Percentiles rank a stretch among this genome's conserved stretches.
Evolutionary conservation across 2,113 vertebrate species (phyloP).

Genomic region (Oncorhynchus mykiss): DNA sequence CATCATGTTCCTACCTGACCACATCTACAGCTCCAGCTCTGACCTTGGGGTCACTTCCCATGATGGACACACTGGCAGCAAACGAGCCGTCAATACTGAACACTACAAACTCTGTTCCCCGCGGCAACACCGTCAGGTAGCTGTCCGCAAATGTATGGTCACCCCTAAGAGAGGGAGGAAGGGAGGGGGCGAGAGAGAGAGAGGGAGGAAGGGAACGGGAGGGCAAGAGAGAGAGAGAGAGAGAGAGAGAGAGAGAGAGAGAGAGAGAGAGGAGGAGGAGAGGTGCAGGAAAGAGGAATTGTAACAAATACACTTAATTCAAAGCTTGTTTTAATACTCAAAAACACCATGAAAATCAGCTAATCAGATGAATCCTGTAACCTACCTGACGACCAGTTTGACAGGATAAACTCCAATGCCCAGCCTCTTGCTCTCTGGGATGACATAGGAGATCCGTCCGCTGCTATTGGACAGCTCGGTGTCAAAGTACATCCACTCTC

Average conservation of each 20-base stretch:
- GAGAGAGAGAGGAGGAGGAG: neutral
- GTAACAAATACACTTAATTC: neutral
- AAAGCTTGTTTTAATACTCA: neutral
- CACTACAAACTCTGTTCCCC: slow-evolving; percentile 91
- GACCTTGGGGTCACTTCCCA: slow-evolving; percentile 99
- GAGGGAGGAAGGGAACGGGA: neutral
- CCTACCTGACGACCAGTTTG: slow-evolving; percentile 97
- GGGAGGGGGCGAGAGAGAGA: neutral
- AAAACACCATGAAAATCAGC: neutral
- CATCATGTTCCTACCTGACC: slow-evolving; percentile 80
- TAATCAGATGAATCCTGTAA: neutral
- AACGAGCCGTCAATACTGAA: slow-evolving; percentile 99
- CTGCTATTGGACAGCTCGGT: slow-evolving; percentile 95
- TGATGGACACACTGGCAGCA: slow-evolving; percentile 98
- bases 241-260: neutral
- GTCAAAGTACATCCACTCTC: slow-evolving; percentile 93
- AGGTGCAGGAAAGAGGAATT: neutral
- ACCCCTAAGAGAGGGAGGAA: slow-evolving; percentile 73
- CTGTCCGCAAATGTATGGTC: slow-evolving; percentile 96
- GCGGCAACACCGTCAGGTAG: slow-evolving; percentile 88
- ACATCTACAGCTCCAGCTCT: slow-evolving; percentile 95
- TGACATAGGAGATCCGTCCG: slow-evolving; percentile 85
- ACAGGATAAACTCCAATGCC: slow-evolving; percentile 93
- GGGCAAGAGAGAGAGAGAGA: neutral
- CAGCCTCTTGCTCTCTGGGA: slow-evolving; percentile 83